Base-by-base conservation (phyloP, 2,888 invertebrate species). In the Hyposoter didymator region DNA sequence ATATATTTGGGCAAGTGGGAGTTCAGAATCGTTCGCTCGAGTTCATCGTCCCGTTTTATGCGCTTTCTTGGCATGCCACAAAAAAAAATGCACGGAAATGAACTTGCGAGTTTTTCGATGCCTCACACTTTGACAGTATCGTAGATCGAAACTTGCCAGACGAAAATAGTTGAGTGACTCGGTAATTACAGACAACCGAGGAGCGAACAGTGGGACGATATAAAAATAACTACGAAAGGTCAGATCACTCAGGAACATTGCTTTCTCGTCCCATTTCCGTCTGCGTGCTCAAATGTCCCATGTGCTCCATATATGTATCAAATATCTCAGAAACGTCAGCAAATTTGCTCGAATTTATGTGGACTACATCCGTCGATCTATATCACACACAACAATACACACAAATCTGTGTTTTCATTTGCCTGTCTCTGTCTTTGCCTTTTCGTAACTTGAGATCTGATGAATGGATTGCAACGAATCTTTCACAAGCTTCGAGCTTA, bases 241-340 rank as follows among this genome's bases (percentile, higher is more conserved):
- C 85, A 85, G 35, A 85, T 85, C 82, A 83, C 83, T 85, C 83
- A 49, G 83, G 70, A 85, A 83, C 76, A 80, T 80, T 80, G 76
- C 83, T 83, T 83, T 80, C 76, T 78, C 76, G 69, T 10, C 70
- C 70, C 76, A 80, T 76, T 80, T 85, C 76, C 79, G 76, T 62
- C 72, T 62, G 43, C 28, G 28, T 43, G 39, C 12, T 49, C 70
- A 28, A 52, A 55, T 32, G 49, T 49, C 55, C 17, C 32, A 45
- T 64, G 17, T 66, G 47, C 19, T 19, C 19, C 66, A 52, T 12
- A 45, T 45, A n/a, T 39, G 66, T 67, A 67, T 49, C 78, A 52
- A 67, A 67, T 76, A 28, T 78, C 78, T 12, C 28, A n/a, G 69
- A 35, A 35, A 19, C 17, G 35, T 75, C 67, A 6, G 55, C 45